These are phyloP conservation scores for Chironomus tepperi DNA, from an alignment of 1,140 invertebrate species.

Conservation along the genomic window DNA sequence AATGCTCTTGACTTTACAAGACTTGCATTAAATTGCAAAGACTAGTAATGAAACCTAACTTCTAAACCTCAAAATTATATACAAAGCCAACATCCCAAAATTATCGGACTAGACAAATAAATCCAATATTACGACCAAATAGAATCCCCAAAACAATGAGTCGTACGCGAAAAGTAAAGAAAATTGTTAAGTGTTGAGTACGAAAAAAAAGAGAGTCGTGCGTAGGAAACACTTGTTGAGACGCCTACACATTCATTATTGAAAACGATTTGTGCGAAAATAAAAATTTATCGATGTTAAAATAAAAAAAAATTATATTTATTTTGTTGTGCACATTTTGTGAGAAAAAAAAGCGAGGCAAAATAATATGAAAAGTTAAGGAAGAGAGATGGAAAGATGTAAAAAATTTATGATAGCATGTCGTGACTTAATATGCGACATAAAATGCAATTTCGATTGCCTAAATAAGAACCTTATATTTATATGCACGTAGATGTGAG, in stretches of 20 bases:
- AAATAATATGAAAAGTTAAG: background rate
- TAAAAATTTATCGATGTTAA: conserved; percentile 17
- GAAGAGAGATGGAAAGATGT: too few relatives aligned
- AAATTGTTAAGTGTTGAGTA: too few relatives aligned
- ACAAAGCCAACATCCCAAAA: too few relatives aligned
- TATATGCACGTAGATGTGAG: background rate
- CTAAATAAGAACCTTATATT: background rate
- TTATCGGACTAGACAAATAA: too few relatives aligned
- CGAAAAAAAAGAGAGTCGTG: background rate
- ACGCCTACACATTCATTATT: conserved; percentile 13
- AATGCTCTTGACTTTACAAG: too few relatives aligned
- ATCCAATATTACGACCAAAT: too few relatives aligned
- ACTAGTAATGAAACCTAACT: too few relatives aligned
- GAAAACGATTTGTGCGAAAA: conserved; percentile 14
- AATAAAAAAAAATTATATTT: background rate
- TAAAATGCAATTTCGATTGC: conserved; percentile 13
- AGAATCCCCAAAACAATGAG: too few relatives aligned
- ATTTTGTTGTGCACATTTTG: background rate
- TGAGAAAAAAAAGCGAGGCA: background rate
- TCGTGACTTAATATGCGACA: conserved; percentile 6
- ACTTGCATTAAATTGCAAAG: too few relatives aligned
- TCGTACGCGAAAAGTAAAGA: too few relatives aligned
- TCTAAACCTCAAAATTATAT: too few relatives aligned
- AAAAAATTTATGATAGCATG: background rate
- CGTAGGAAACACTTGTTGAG: conserved; percentile 22